Percentiles rank a stretch among this genome's conserved stretches.
Evolutionary conservation across 2,888 invertebrate genomes (phyloP).

Genomic region (Cremastobaeus sp.): DNA sequence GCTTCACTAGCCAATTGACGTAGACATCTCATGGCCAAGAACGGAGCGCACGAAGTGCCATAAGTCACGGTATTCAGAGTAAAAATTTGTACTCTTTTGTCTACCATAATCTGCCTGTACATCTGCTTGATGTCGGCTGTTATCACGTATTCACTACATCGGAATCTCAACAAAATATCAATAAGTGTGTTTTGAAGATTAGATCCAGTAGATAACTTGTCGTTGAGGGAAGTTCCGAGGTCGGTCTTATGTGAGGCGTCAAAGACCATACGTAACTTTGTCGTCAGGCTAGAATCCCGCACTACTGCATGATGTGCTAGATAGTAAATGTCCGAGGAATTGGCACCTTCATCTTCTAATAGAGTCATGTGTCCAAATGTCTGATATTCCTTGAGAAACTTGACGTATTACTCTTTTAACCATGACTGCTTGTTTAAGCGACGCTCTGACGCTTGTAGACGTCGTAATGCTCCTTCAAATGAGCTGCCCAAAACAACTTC

Average conservation of each 20-base stretch:
- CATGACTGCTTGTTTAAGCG: constrained; percentile 20
- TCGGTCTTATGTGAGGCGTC: constrained; percentile 18
- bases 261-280: constrained; percentile 9
- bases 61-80: constrained; percentile 20
- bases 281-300: constrained; percentile 1
- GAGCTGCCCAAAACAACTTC: constrained; percentile 40
- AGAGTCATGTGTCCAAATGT: constrained; percentile 36
- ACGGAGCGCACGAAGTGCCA: constrained; percentile 20
- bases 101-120: constrained; percentile 5
- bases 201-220: constrained; percentile 5
- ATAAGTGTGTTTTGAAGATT: constrained; percentile 8
- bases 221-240: constrained; percentile 10
- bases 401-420: constrained; percentile 31
- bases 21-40: constrained; percentile 20
- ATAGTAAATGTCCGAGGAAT: not conserved
- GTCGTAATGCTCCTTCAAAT: constrained; percentile 16
- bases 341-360: not conserved
- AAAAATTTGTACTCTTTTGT: not conserved
- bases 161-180: constrained; percentile 1
- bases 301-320: constrained; percentile 27
- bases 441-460: constrained; percentile 33
- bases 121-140: constrained; percentile 10
- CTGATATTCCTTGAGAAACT: constrained; percentile 51
- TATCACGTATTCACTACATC: constrained; percentile 9
- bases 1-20: not conserved